Evolutionary conservation across 2,797 vertebrate genomes (phyloP).

Genomic region (Acropternis orthonyx): DNA sequence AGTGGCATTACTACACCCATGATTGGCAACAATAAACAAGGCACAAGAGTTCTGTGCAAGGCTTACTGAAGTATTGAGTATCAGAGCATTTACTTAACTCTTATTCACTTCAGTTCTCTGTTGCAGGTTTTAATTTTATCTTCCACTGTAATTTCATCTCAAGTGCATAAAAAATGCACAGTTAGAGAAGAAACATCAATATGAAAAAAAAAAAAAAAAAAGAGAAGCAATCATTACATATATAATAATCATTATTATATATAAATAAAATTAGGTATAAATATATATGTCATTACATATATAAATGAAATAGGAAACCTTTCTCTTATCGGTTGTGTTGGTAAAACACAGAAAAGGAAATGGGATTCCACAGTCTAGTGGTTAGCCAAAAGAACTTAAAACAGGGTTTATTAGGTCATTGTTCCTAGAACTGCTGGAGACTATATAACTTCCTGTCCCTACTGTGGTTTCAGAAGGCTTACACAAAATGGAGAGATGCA

Average conservation of each 20-base stretch:
- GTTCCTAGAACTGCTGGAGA: background rate
- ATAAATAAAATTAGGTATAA: background rate
- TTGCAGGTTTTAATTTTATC: background rate
- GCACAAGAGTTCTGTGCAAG: background rate
- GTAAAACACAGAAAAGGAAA: background rate
- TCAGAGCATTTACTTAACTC: background rate
- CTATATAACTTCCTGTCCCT: background rate
- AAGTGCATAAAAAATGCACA: background rate
- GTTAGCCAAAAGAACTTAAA: background rate
- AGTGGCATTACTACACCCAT: background rate
- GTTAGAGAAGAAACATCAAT: background rate
- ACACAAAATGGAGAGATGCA: background rate
- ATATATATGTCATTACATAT: background rate
- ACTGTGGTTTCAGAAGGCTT: background rate
- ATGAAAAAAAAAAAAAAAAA: background rate
- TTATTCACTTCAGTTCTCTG: background rate
- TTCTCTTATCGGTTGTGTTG: background rate
- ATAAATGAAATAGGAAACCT: background rate
- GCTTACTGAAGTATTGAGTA: background rate
- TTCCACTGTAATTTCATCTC: background rate
- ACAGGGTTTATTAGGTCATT: background rate
- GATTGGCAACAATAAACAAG: background rate
- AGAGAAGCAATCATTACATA: background rate
- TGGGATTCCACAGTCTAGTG: background rate
- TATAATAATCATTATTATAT: background rate